Evolutionary conservation across 2,888 invertebrate genomes (phyloP).

Genomic region (Tanytarsus gracilentus): DNA sequence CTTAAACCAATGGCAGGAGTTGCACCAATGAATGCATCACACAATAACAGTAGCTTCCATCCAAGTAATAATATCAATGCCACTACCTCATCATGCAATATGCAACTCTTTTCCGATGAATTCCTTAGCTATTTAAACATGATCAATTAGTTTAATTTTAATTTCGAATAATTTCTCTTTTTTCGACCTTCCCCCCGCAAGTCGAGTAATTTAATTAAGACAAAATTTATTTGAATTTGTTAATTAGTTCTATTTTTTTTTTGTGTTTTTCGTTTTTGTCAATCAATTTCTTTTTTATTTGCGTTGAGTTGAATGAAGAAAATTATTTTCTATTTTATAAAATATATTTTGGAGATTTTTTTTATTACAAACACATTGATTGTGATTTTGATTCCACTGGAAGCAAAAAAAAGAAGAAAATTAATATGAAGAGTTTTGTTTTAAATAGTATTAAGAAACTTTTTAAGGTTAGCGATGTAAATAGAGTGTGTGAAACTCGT

Average conservation of each 20-base stretch:
- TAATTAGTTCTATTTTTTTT: constrained; percentile 30
- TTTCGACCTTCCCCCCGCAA: constrained; percentile 1
- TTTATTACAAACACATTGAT: too few relatives aligned
- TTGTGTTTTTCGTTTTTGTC: constrained; percentile 19
- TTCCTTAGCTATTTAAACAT: constrained; percentile 54
- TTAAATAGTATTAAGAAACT: too few relatives aligned
- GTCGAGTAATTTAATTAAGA: constrained; percentile 16
- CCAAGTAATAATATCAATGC: not conserved
- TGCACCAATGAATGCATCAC: not conserved
- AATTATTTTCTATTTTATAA: too few relatives aligned
- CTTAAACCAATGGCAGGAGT: constrained; percentile 18
- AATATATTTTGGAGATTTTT: too few relatives aligned
- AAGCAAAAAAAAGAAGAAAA: too few relatives aligned
- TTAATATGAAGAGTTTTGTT: too few relatives aligned
- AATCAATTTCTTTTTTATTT: constrained; percentile 20
- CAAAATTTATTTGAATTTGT: constrained; percentile 28
- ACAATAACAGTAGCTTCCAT: constrained; percentile 1
- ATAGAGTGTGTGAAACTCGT: too few relatives aligned
- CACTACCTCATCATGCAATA: constrained; percentile 18
- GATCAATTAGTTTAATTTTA: constrained; percentile 42
- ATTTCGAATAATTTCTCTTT: constrained; percentile 30
- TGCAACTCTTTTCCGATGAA: constrained; percentile 54
- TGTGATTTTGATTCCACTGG: too few relatives aligned
- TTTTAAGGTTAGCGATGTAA: too few relatives aligned
- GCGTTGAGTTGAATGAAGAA: too few relatives aligned